A percentile compares a stretch with the other conserved stretches of the same genome.
Evolutionary conservation across 35 echinoderm and acorn worm genomes (phyloP).

Genomic region (Antedon bifida): DNA sequence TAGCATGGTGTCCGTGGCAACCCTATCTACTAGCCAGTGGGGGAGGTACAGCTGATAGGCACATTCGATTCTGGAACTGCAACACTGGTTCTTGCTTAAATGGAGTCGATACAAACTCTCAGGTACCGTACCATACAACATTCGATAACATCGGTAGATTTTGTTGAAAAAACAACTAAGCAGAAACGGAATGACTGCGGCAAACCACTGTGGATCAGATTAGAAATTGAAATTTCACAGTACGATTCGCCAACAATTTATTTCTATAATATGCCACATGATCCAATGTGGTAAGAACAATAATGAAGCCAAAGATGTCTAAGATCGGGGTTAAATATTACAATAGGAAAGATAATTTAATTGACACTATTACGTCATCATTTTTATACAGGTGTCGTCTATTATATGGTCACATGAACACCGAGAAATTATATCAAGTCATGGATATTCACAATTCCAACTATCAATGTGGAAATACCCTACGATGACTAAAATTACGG

Average conservation of each 20-base stretch:
- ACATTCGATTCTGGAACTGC: constrained; percentile 58
- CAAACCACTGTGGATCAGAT: no score
- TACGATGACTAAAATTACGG: constrained; percentile 54
- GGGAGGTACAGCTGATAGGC: constrained; percentile 75
- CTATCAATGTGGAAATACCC: constrained; percentile 90
- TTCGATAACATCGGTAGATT: not conserved
- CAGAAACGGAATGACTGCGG: no score
- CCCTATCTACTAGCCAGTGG: constrained; percentile 66
- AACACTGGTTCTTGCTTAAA: constrained; percentile 54
- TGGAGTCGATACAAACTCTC: constrained; percentile 64
- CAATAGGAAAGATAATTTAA: no score
- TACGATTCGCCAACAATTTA: no score
- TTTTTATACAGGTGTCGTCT: constrained; percentile 38
- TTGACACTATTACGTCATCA: no score
- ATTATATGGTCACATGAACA: constrained; percentile 71
- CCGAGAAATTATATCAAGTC: constrained; percentile 60
- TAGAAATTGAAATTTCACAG: no score
- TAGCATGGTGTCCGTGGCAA: constrained; percentile 97
- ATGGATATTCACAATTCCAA: constrained; percentile 73
- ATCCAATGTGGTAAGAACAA: no score
- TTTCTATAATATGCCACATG: no score
- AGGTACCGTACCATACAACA: constrained; percentile 12
- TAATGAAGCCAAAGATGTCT: no score
- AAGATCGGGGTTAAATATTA: no score
- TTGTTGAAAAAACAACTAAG: not conserved